Conservation (phyloP, 2,113 vertebrate species). For the Hippolais icterina region DNA sequence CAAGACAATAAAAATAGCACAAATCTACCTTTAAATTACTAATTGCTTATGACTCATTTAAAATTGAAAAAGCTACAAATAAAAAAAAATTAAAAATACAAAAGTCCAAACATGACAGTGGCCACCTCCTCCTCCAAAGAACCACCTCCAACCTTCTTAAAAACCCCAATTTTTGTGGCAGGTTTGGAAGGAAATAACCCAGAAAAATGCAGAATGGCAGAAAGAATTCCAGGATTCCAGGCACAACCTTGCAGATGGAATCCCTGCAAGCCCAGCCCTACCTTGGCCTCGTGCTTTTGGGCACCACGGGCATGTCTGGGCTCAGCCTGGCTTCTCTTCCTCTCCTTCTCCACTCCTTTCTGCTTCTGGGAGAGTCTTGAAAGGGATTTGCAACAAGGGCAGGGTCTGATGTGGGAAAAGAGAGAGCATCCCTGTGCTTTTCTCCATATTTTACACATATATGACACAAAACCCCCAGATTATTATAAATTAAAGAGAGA, state of each 20-base stretch:
- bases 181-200: not conserved
- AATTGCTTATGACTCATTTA: too few relatives aligned
- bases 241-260: rapidly evolving
- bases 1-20: too few relatives aligned
- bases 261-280: not conserved
- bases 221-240: not conserved
- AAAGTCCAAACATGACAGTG: not conserved
- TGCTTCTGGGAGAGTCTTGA: not conserved
- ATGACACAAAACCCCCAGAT: too few relatives aligned
- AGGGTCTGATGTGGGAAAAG: not conserved
- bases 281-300: not conserved
- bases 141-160: not conserved
- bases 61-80: not conserved
- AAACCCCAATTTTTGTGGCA: not conserved
- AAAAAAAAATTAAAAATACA: too few relatives aligned
- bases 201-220: not conserved
- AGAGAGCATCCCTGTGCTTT: too few relatives aligned
- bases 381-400: not conserved
- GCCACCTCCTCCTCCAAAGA: not conserved
- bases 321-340: not conserved
- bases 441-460: too few relatives aligned
- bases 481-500: too few relatives aligned
- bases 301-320: not conserved
- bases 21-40: too few relatives aligned
- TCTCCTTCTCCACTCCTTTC: slow-evolving; percentile 32